Conservation (phyloP, 1,140 invertebrate genomes). For the Drosophila leontia region DNA sequence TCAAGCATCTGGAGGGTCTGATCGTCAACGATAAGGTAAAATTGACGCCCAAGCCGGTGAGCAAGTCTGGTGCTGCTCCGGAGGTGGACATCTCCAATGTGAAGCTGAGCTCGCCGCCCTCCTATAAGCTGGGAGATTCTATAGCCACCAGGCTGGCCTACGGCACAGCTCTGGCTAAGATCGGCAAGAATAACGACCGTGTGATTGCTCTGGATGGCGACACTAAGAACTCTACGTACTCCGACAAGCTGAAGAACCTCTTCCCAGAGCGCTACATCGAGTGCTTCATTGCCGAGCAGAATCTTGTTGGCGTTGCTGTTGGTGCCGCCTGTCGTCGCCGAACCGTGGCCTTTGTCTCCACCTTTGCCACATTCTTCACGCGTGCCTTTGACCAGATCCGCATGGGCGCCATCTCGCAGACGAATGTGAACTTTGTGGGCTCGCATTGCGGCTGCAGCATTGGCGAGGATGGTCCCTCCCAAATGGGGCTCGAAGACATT, state of each 20-base stretch:
- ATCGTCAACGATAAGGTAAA: constrained; percentile 88
- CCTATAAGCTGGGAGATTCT: constrained; percentile 92
- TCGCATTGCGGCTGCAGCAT: constrained; percentile 98
- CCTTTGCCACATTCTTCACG: constrained; percentile 99
- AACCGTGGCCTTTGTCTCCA: constrained; percentile 96
- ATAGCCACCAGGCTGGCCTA: constrained; percentile 98
- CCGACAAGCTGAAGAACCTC: constrained; percentile 94
- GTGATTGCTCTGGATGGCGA: constrained; percentile 98
- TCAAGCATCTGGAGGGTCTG: constrained; percentile 89
- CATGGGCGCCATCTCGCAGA: constrained; percentile 99
- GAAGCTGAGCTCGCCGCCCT: constrained; percentile 92
- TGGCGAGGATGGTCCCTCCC: constrained; percentile 99
- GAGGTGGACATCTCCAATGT: constrained; percentile 90
- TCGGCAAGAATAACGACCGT: constrained; percentile 92
- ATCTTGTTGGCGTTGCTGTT: constrained; percentile 97
- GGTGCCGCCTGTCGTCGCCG: constrained; percentile 95
- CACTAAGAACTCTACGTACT: constrained; percentile 99
- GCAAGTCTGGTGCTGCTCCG: constrained; percentile 90
- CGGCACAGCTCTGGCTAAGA: constrained; percentile 96
- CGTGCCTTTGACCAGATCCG: constrained; percentile 99
- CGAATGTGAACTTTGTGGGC: constrained; percentile 97
- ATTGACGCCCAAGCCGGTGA: constrained; percentile 88
- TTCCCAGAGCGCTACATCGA: constrained; percentile 95
- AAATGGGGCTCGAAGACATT: constrained; percentile 99
- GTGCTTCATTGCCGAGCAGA: constrained; percentile 99